Percentiles rank a stretch among this genome's conserved stretches.
These are phyloP conservation scores for Limenitis camilla DNA, from an alignment of 2,888 invertebrate species.

Conservation along the genomic window DNA sequence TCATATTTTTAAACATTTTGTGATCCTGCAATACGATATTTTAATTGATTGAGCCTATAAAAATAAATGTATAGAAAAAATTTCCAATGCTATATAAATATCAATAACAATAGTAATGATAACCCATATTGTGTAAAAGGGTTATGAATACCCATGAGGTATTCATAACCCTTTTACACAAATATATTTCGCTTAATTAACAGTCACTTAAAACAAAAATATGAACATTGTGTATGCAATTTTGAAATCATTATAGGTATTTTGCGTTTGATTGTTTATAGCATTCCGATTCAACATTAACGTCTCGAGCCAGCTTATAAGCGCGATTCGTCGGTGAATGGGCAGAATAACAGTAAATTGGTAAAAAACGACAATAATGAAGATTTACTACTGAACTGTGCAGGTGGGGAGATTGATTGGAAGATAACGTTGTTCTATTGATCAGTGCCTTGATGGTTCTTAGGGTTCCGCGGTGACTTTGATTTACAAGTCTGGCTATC, in stretches of 20 bases:
- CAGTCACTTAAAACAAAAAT: conserved; percentile 7
- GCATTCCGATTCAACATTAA: conserved; percentile 27
- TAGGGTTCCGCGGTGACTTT: conserved; percentile 20
- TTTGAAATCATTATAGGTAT: conserved; percentile 10
- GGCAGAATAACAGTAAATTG: conserved; percentile 51
- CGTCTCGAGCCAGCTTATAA: conserved; percentile 25
- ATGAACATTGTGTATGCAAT: conserved; percentile 4
- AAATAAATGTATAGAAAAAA: no score
- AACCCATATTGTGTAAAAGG: no score
- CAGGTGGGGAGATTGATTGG: conserved; percentile 57
- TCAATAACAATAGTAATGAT: no score
- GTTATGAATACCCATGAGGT: no score
- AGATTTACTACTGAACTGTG: conserved; percentile 53
- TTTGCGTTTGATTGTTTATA: conserved; percentile 27
- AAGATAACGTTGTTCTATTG: conserved; percentile 46
- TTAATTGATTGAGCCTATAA: no score
- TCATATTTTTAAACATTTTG: no score
- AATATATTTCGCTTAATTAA: conserved; percentile 7
- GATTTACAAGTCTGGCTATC: background rate
- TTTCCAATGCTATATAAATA: no score
- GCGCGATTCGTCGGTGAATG: conserved; percentile 28
- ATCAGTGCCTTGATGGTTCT: conserved; percentile 41
- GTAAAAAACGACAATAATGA: conserved; percentile 58
- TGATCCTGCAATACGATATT: no score
- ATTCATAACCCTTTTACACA: background rate